Conservation (phyloP, 2,113 vertebrate species). For the Halichoeres trimaculatus region DNA sequence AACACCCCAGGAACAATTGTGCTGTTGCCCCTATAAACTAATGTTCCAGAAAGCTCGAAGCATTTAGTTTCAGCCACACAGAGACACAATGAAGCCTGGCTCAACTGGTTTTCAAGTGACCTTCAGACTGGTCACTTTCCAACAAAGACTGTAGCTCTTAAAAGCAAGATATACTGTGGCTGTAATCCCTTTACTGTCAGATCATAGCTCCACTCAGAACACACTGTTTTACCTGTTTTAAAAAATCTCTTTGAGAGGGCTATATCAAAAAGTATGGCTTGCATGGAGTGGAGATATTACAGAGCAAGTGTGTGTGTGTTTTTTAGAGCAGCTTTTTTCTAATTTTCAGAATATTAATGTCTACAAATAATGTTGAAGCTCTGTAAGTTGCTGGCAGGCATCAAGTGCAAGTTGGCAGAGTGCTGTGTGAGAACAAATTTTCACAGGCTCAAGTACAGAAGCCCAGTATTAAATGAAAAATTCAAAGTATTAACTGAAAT, state of each 20-base stretch:
- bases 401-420: conserved; percentile 37
- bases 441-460: conserved; percentile 36
- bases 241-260: neutral
- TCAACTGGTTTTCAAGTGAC: conserved; percentile 29
- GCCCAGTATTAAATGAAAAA: conserved; percentile 13
- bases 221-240: neutral
- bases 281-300: neutral
- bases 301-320: conserved; percentile 5
- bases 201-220: neutral
- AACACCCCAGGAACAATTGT: conserved; percentile 63
- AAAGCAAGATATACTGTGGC: neutral
- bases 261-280: neutral
- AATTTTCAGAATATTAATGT: conserved; percentile 20
- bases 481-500: conserved; percentile 31
- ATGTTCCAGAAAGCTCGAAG: conserved; percentile 49
- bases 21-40: conserved; percentile 49
- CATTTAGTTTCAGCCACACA: conserved; percentile 47
- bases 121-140: conserved; percentile 1
- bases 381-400: conserved; percentile 31
- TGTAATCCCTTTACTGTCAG: neutral
- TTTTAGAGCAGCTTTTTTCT: conserved; percentile 8
- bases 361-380: conserved; percentile 18
- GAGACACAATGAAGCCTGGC: conserved; percentile 1
- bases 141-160: neutral
- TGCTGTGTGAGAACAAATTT: conserved; percentile 26